Conservation (phyloP, 2,113 vertebrate species). For the Tenrec ecaudatus region DNA sequence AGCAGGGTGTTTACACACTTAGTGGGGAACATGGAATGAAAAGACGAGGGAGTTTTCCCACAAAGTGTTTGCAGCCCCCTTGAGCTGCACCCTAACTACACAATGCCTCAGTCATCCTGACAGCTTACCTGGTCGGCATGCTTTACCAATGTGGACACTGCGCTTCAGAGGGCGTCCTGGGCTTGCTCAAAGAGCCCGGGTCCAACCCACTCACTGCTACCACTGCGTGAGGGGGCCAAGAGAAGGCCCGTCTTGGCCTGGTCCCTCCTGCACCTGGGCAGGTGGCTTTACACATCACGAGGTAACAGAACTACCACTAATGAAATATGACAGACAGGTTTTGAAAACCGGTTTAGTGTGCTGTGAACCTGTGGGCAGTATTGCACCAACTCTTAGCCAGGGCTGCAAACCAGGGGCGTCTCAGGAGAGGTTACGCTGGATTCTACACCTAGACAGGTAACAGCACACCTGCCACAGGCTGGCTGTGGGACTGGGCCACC, state of each 20-base stretch:
- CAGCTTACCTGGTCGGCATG: not conserved
- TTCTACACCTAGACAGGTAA: not conserved
- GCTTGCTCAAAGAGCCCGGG: not conserved
- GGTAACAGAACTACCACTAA: not conserved
- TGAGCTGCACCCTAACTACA: too few species aligned
- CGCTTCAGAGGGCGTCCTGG: not conserved
- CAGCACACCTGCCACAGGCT: not conserved
- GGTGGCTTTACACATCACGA: not conserved
- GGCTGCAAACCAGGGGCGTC: not conserved
- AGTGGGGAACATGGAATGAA: too few species aligned
- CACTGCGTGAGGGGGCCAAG: accelerated
- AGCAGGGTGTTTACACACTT: too few species aligned
- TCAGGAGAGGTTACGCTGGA: not conserved
- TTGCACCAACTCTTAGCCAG: not conserved
- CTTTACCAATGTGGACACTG: not conserved
- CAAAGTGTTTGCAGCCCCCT: too few species aligned
- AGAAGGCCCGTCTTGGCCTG: not conserved
- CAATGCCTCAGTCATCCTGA: accelerated
- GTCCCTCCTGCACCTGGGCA: not conserved
- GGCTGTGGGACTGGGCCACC: not conserved
- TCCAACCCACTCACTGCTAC: too few species aligned
- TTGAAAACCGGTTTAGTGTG: not conserved
- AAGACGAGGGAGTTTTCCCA: too few species aligned
- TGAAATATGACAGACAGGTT: accelerated
- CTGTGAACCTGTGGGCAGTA: not conserved